Evolutionary conservation across 2,797 vertebrate genomes (phyloP).

Genomic region (Remorina albescens): DNA sequence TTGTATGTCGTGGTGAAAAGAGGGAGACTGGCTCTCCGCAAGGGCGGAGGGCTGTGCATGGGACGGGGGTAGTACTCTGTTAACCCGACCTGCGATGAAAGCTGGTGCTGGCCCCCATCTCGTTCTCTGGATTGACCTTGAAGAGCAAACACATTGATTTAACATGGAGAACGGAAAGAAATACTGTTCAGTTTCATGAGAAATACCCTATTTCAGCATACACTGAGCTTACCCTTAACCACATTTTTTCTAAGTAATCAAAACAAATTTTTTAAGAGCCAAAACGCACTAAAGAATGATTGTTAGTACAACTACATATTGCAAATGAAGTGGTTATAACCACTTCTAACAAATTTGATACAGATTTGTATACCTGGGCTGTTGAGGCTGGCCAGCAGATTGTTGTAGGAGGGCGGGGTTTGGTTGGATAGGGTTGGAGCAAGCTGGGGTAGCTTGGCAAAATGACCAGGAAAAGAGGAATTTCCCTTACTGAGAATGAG

Average conservation of each 20-base stretch:
- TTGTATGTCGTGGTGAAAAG: constrained; percentile 79
- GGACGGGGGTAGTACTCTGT: constrained; percentile 82
- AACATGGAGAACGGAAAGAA: constrained; percentile 31
- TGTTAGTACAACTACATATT: not conserved
- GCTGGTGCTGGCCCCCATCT: constrained; percentile 65
- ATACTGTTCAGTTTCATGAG: constrained; percentile 27
- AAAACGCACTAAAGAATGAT: not conserved
- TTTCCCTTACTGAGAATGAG: constrained; percentile 42
- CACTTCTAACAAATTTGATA: not conserved
- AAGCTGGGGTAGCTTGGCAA: constrained; percentile 61
- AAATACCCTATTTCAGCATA: constrained; percentile 24
- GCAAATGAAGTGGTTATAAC: not conserved
- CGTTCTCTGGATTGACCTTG: constrained; percentile 63
- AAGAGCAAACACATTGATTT: constrained; percentile 43
- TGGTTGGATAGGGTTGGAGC: constrained; percentile 64
- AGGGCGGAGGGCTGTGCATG: constrained; percentile 92
- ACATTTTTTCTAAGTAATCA: too few relatives aligned
- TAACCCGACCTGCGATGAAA: constrained; percentile 66
- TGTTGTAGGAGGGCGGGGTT: constrained; percentile 70
- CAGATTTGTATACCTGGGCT: constrained; percentile 70
- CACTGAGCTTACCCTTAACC: not conserved
- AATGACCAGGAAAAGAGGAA: constrained; percentile 47
- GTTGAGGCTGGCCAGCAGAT: constrained; percentile 71
- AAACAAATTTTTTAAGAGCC: constrained; percentile 1
- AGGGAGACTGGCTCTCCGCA: constrained; percentile 88